Base-by-base conservation (phyloP, 2,113 vertebrate species). In the Sapajus apella region DNA sequence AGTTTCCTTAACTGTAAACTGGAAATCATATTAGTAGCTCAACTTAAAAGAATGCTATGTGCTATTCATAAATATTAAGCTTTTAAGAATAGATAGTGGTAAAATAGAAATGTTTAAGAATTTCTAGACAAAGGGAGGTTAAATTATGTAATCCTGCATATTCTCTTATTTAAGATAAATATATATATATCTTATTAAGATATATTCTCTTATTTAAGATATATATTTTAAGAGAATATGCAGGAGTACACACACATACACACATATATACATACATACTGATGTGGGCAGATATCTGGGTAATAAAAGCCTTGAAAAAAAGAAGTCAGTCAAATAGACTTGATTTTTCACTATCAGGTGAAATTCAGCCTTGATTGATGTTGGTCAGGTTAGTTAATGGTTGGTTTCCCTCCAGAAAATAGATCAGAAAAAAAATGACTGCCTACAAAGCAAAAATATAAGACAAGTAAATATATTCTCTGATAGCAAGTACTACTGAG, bases 1-100 rank as follows among this genome's bases (percentile, higher is more conserved):
- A 96, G 96, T 97, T 98, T 98, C 92, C 79, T 94, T 97, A 93
- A 91, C 72, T 93, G 73, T 83, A 56, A 92, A 64, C 27, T 95
- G 40, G 77, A 93, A 91, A 68, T 95, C 77, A 68, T 88, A 37
- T 37, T 55, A 45, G 27, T 68, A 56, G 32, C 32, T 90, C 58
- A 80, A 27, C 40, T 37, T 18, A 50, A 87, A 95, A 79, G 52
- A 90, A 87, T 83, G 68, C 73, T 55, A 2, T 35, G 23, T 73
- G 43, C 43, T 87, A 3, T 30, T 68, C 35, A n/a, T 27, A 95
- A 95, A 64, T 72, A 86, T 58, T 43, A 75, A 96, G 32, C 68
- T 7, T n/a, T 94, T 72, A 85, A 77, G 56, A 84, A 72, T 55
- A 79, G 79, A 40, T 85, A 64, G 37, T 73, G 13, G 10, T 82